Conservation (phyloP, 2,888 invertebrate genomes). For the Parnassius glacialis region DNA sequence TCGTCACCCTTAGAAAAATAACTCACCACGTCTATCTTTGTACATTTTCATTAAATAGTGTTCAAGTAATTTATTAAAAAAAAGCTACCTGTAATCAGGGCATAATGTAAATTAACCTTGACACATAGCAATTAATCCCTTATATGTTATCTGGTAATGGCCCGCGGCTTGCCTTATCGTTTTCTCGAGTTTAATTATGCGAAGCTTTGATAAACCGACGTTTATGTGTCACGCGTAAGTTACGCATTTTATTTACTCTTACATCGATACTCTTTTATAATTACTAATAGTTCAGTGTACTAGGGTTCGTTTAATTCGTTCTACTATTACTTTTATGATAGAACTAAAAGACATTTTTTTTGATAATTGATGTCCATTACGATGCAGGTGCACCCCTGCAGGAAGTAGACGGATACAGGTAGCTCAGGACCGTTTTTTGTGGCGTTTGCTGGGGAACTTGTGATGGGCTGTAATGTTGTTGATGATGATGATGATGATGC, state of each 20-base stretch:
- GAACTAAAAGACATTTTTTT: too few relatives aligned
- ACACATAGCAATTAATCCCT: constrained; percentile 16
- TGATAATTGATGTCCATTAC: too few relatives aligned
- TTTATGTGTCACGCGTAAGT: constrained; percentile 29
- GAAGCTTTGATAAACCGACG: constrained; percentile 31
- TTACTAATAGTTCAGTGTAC: not conserved
- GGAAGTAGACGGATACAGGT: too few relatives aligned
- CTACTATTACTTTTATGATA: too few relatives aligned
- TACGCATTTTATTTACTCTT: constrained; percentile 16
- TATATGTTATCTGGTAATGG: constrained; percentile 8
- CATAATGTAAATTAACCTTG: constrained; percentile 22
- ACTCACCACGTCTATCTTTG: not conserved
- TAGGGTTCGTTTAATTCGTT: too few relatives aligned
- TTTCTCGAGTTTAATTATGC: constrained; percentile 32
- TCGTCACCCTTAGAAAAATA: too few relatives aligned
- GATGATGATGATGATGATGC: too few relatives aligned
- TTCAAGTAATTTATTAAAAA: constrained; percentile 1
- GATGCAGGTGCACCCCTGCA: too few relatives aligned
- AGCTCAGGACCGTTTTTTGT: too few relatives aligned
- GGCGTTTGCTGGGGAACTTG: too few relatives aligned
- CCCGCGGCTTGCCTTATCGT: constrained; percentile 16
- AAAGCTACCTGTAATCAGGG: constrained; percentile 8
- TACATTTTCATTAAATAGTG: constrained; percentile 1
- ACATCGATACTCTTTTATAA: not conserved
- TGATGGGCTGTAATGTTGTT: too few relatives aligned